Conservation (phyloP, 2,113 vertebrate genomes). For the Myotis davidii region DNA sequence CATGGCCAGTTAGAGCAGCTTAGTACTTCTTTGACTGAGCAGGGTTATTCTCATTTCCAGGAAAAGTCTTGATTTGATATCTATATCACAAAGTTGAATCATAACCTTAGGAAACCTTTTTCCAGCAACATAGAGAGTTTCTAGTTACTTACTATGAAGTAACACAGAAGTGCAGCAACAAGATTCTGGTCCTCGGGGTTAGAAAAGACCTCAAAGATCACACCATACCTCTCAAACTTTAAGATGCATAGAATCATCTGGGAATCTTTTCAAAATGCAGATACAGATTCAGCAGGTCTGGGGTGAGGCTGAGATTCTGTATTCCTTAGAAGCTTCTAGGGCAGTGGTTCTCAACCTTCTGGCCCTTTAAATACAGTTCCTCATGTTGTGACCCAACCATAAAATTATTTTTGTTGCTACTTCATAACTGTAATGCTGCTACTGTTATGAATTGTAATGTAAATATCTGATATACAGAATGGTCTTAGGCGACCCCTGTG, state of each 20-base stretch:
- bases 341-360: background rate
- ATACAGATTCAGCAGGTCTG: background rate
- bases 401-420: no score
- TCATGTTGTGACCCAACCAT: no score
- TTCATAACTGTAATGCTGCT: no score
- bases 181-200: background rate
- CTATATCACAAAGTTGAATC: background rate
- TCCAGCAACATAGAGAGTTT: background rate
- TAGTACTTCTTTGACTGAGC: background rate
- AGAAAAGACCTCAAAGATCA: background rate
- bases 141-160: background rate
- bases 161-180: background rate
- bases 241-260: background rate
- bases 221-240: background rate
- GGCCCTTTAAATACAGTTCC: no score
- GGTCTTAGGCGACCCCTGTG: no score
- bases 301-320: background rate
- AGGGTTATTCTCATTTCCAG: background rate
- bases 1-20: background rate
- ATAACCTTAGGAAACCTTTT: background rate
- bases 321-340: background rate
- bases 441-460: no score
- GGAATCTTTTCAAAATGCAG: background rate
- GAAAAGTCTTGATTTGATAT: background rate
- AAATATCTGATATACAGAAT: no score